Percentiles rank a stretch among this genome's conserved stretches.
Evolutionary conservation across 2,113 vertebrate genomes (phyloP).

Genomic region (Cygnus buccinator): DNA sequence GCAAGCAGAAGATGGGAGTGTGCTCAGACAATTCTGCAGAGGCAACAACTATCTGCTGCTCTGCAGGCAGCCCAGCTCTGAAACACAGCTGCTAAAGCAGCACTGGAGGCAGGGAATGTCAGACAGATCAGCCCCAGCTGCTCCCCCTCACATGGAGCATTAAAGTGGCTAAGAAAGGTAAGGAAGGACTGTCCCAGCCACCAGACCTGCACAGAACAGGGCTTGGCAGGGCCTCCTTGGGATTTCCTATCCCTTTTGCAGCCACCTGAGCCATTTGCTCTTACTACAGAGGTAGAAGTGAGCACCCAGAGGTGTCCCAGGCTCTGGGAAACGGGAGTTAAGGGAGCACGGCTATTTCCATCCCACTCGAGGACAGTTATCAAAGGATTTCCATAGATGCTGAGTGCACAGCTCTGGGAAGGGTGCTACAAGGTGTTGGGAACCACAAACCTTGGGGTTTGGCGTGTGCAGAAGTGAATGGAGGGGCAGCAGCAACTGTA

Average conservation of each 20-base stretch:
- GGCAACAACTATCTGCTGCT: neutral
- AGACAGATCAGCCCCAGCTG: neutral
- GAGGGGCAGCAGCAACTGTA: neutral
- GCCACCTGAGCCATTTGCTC: accelerated
- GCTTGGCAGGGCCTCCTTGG: neutral
- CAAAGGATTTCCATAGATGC: neutral
- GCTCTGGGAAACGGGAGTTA: neutral
- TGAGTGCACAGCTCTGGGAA: accelerated
- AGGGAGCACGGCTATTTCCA: neutral
- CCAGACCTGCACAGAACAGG: neutral
- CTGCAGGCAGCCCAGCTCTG: neutral
- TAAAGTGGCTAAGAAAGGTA: too few species aligned
- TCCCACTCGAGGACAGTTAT: accelerated
- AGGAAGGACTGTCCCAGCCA: neutral
- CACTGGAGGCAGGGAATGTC: neutral
- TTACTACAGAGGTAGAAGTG: accelerated
- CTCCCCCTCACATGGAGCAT: neutral
- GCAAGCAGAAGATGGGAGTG: neutral
- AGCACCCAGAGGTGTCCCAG: neutral
- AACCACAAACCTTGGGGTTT: neutral
- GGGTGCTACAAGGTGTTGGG: neutral
- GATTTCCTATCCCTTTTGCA: neutral
- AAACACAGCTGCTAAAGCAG: neutral
- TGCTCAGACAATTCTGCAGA: neutral
- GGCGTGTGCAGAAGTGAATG: accelerated